Evolutionary conservation across 2,113 vertebrate species (phyloP), one percentile per base, ranked within the genome.

Genomic region (Bagarius yarrelli): DNA sequence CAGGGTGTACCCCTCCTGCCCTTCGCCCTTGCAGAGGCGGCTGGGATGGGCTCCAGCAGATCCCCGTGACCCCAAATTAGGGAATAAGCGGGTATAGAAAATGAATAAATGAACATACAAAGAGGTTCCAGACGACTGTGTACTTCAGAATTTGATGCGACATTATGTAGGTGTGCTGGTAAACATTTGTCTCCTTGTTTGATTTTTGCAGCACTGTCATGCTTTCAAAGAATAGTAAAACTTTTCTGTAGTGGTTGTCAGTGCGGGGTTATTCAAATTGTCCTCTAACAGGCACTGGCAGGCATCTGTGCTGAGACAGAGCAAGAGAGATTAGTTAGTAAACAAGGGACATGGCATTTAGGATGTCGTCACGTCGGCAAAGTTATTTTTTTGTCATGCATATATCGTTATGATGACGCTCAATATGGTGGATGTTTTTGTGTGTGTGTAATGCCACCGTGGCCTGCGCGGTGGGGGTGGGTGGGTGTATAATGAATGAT

Each of bases 401-500:
- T 47, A 47, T 47, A 47, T 11, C 5, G 6, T 47, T 9, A 8
- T 47, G 6, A 47, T 59, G 82, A 86, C 83, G 82, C 64, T 72
- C 61, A 87, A 87, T 69, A 55, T 87, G 83, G 81, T 77, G 83
- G 71, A 85, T 80, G 11, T 86, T 87, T 87, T 83, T 86, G 36
- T 3, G 6, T 3, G n/a, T n/a, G n/a, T 3, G 36, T 40, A 40
- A 40, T 40, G 36, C 36, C 6, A 40, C 36, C 6, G 36, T 40
- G 36, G 3, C 6, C 36, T 40, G 36, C 3, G 36, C 3, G 36
- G 36, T 3, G 3, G 44, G 44, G 44, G 44, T 47, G 44, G 9
- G 44, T 8, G 9, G 44, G 6, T 11, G 44, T 47, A 47, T n/a
- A n/a, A n/a, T 47, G 30, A 59, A 77, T 60, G 56, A 67, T 77